Percentiles rank a stretch among this genome's conserved stretches.
phyloP scores from a whole-genome alignment of 2,113 vertebrate species.

The Rattus rattus region DNA sequence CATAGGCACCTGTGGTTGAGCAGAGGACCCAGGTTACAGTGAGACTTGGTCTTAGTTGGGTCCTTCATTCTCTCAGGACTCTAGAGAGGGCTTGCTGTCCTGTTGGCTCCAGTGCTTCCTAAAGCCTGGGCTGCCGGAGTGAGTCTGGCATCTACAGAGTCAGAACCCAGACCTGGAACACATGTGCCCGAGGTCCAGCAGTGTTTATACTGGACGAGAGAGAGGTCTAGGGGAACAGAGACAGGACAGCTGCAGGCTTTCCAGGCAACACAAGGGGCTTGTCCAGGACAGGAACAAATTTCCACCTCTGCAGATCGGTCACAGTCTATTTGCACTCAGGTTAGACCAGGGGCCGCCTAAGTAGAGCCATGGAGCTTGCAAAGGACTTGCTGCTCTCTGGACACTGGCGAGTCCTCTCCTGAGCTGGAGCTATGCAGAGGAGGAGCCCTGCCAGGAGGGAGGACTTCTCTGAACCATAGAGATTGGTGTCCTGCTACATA shows the following conservation, averaged over 20 bases:
- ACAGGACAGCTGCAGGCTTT: conserved; percentile 14
- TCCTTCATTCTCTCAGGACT: neutral
- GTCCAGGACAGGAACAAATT: neutral
- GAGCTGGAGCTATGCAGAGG: neutral
- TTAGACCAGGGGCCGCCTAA: neutral
- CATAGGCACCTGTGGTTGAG: conserved; percentile 85
- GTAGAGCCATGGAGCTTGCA: neutral
- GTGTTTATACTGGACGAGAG: rapidly evolving
- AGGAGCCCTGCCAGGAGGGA: neutral
- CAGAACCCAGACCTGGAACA: neutral
- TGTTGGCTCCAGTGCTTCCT: neutral
- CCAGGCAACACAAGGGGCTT: neutral
- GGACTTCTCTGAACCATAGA: neutral
- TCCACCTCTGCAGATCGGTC: neutral
- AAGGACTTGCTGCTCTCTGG: neutral
- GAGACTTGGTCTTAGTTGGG: neutral
- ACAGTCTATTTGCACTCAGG: neutral
- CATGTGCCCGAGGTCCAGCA: neutral
- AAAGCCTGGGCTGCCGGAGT: neutral
- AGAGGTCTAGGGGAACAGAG: neutral
- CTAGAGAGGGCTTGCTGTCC: neutral
- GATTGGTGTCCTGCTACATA: neutral
- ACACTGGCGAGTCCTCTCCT: neutral
- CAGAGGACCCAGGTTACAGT: neutral
- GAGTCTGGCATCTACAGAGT: neutral